A percentile compares a stretch with the other conserved stretches of the same genome.
Conservation (phyloP, 2,797 vertebrate genomes). For the Pelochelys cantorii region DNA sequence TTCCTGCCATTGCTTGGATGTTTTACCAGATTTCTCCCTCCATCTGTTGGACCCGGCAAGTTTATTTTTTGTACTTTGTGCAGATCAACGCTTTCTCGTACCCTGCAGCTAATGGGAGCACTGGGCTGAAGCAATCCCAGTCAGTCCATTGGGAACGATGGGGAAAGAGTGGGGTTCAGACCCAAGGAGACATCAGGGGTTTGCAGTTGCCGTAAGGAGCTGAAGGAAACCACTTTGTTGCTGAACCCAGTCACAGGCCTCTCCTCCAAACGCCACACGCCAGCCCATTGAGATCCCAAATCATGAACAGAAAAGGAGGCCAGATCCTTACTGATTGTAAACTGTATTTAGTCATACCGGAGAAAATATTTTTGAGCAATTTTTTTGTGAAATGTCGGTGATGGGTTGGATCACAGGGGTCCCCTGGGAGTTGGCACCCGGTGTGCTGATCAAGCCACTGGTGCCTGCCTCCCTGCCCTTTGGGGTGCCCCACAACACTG, state of each 20-base stretch:
- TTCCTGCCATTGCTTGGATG: neutral
- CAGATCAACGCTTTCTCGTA: constrained; percentile 13
- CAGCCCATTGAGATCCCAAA: neutral
- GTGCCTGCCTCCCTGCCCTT: too few relatives aligned
- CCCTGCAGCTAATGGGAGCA: neutral
- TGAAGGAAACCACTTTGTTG: neutral
- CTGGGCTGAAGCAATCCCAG: constrained; percentile 51
- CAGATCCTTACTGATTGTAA: neutral
- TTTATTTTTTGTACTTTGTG: constrained; percentile 24
- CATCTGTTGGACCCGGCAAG: constrained; percentile 45
- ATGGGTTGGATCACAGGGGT: too few relatives aligned
- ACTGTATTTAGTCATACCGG: neutral
- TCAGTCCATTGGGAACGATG: neutral
- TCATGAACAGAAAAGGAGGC: neutral
- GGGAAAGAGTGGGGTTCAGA: neutral
- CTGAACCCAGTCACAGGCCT: neutral
- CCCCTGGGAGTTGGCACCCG: too few relatives aligned
- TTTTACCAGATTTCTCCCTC: constrained; percentile 31
- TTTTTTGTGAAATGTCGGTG: neutral
- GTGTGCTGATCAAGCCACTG: too few relatives aligned
- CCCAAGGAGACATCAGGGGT: rapidly evolving
- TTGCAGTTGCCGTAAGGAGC: neutral
- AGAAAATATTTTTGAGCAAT: neutral
- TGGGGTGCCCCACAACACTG: too few relatives aligned
- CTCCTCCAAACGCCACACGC: neutral